A percentile compares a stretch with the other conserved stretches of the same genome.
Evolutionary conservation across 2,113 vertebrate species (phyloP).

Genomic region (Lophochroa leadbeateri): DNA sequence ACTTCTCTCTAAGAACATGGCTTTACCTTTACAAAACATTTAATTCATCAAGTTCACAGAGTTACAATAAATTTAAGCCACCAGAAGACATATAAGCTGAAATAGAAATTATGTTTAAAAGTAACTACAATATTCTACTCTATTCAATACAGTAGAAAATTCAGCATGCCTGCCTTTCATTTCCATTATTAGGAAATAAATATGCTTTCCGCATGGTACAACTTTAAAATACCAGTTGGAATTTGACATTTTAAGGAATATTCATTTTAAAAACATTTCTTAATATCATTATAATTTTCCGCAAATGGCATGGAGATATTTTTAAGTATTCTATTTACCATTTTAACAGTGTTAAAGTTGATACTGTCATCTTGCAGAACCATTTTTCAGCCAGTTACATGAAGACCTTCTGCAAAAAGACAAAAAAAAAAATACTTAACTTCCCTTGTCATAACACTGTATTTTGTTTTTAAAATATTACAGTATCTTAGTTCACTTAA

Average conservation of each 20-base stretch:
- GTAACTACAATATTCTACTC: not conserved
- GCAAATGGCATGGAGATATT: not conserved
- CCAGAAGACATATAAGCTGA: not conserved
- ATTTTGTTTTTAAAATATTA: not conserved
- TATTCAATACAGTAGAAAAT: not conserved
- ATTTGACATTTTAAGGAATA: not conserved
- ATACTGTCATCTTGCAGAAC: not conserved
- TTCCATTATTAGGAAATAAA: not conserved
- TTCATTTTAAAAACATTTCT: not conserved
- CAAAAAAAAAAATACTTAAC: not conserved
- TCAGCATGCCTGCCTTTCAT: not conserved
- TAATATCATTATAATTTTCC: not conserved
- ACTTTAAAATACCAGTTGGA: not conserved
- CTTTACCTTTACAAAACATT: not conserved
- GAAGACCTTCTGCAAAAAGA: slow-evolving; percentile 9
- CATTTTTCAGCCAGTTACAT: slow-evolving; percentile 32
- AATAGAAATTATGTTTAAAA: not conserved
- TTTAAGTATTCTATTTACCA: slow-evolving; percentile 31
- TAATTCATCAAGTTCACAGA: not conserved
- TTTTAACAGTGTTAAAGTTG: not conserved
- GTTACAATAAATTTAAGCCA: not conserved
- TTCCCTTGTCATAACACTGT: not conserved
- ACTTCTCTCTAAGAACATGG: not conserved
- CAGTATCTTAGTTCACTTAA: not conserved
- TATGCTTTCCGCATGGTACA: not conserved